phyloP scores from a whole-genome alignment of 2,797 vertebrate genomes.

The Ficedula albicollis region DNA sequence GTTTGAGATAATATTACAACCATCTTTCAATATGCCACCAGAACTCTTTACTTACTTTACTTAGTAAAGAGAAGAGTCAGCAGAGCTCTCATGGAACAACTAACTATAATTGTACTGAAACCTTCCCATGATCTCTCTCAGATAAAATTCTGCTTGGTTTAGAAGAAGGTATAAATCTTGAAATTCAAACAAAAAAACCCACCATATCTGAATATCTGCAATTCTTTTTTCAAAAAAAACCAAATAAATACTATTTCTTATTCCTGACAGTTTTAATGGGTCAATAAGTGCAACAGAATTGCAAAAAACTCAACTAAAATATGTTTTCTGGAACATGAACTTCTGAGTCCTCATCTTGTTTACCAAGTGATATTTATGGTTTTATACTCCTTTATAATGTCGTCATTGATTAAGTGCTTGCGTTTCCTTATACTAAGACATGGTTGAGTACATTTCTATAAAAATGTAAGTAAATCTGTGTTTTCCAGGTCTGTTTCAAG shows the following conservation, averaged over 20 bases:
- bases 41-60: background rate
- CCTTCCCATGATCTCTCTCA: background rate
- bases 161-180: background rate
- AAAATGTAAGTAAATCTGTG: slow-evolving; percentile 49
- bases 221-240: background rate
- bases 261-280: background rate
- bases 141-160: background rate
- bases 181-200: background rate
- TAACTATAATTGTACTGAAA: background rate
- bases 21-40: background rate
- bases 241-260: background rate
- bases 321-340: background rate
- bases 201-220: background rate
- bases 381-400: background rate
- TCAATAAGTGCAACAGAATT: background rate
- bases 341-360: background rate
- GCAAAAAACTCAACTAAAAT: background rate
- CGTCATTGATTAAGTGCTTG: background rate
- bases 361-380: background rate
- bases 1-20: background rate
- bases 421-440: background rate
- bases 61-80: background rate
- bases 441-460: slow-evolving; percentile 30
- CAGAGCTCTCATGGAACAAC: background rate
- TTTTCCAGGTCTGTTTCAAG: slow-evolving; percentile 71